A percentile compares a stretch with the other conserved stretches of the same genome.
Conservation (phyloP, 1,140 invertebrate species). For the Drosophila sproati region DNA sequence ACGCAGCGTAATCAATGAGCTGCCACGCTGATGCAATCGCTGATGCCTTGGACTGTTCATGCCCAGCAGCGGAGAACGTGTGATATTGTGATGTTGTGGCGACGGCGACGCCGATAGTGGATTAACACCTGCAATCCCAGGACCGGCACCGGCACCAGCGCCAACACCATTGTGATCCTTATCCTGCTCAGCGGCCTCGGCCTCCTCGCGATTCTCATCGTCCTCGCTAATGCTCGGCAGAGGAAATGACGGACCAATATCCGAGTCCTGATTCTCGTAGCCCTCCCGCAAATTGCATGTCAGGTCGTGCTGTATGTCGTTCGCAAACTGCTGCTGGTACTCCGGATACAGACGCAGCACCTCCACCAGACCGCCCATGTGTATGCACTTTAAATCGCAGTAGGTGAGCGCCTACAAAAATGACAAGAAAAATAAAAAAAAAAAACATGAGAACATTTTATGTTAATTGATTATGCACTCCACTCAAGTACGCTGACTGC, state of each 20-base stretch:
- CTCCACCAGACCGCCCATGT: slow-evolving; percentile 95
- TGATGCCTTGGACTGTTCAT: slow-evolving; percentile 74
- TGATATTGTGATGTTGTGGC: slow-evolving; percentile 84
- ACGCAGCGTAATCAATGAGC: slow-evolving; percentile 85
- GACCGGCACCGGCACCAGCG: slow-evolving; percentile 12
- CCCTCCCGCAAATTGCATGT: slow-evolving; percentile 98
- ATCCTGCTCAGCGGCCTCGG: slow-evolving; percentile 85
- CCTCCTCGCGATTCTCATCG: slow-evolving; percentile 92
- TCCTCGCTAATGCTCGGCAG: slow-evolving; percentile 96
- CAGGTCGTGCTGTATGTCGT: slow-evolving; percentile 97
- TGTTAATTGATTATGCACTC: slow-evolving; percentile 73
- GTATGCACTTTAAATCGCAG: slow-evolving; percentile 97
- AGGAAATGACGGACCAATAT: slow-evolving; percentile 92
- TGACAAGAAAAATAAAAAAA: slow-evolving; percentile 5
- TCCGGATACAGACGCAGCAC: slow-evolving; percentile 96
- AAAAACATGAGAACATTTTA: slow-evolving; percentile 37
- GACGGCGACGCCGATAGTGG: slow-evolving; percentile 51
- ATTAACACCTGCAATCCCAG: neutral
- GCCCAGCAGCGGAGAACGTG: slow-evolving; percentile 67
- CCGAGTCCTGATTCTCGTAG: slow-evolving; percentile 94
- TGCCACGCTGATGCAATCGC: slow-evolving; percentile 69
- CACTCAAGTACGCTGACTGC: slow-evolving; percentile 23
- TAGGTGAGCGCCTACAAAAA: slow-evolving; percentile 92
- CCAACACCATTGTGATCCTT: slow-evolving; percentile 70
- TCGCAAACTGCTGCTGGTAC: slow-evolving; percentile 96